Evolutionary conservation across 2,888 invertebrate genomes (phyloP), one percentile per base, ranked within the genome.

Genomic region (Dermolepida albohirtum): DNA sequence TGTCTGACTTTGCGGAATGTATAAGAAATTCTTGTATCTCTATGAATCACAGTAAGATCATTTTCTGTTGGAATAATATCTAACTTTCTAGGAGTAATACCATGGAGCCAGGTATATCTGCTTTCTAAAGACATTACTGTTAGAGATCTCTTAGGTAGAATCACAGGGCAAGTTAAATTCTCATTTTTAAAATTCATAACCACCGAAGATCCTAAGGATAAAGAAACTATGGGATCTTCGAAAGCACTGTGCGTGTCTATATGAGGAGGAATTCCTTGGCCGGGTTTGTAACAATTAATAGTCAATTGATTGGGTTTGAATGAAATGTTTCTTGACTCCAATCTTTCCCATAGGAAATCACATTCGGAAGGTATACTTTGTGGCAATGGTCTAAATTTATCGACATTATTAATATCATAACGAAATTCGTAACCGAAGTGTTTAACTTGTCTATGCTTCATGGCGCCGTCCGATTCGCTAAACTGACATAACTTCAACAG

Each of bases 201-300:
- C 62, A 93, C 89, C 67, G 91, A 87, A 1, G 94, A 90, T 2
- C 92, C 90, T 12, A 97, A 85, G 2, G 97, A 97, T 0, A 98
- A 80, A 0, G 96, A 95, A 27, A 97, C 80, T 71, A 98, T 93
- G 1, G 92, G 92, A 78, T 92, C 92, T 73, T 93, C 92, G 83
- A 98, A 99, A 0, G 96, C 93, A 81, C 96, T 96, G 79, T 97
- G 97, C 0, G 95, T 97, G 80, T 99, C 98, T 16, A 97, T 90
- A 83, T 99, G 98, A 0, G 92, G 89, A 39, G 98, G 98, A 79
- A 99, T 98, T 43, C 96, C 95, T 86, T 96, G 95, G 11, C 96
- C 96, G 51, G 94, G 91, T 68, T 85, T 82, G 82, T 96, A 96
- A 76, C 88, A 88, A 81, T 96, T 96, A 0, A 95, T 88, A 0